phyloP scores from a whole-genome alignment of 1,140 invertebrate species.

The Drosophila trapezifrons region DNA sequence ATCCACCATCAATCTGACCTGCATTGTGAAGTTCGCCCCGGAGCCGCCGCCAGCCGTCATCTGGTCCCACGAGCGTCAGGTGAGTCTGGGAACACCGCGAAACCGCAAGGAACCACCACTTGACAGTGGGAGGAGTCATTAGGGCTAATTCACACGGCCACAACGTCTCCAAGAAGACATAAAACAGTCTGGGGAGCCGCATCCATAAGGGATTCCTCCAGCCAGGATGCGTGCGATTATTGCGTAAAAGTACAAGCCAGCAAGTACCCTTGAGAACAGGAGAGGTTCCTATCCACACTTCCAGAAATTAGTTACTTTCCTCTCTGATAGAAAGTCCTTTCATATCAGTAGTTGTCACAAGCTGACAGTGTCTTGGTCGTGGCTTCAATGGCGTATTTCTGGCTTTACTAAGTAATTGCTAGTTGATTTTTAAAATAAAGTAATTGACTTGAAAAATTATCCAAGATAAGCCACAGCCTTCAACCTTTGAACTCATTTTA shows the following conservation, averaged over 20 bases:
- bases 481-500: too few species aligned
- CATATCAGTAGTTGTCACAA: constrained; percentile 2
- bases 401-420: too few species aligned
- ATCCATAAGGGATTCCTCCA: constrained; percentile 57
- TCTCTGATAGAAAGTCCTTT: neutral
- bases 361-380: neutral
- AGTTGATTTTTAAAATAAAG: too few species aligned
- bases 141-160: neutral
- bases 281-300: too few species aligned
- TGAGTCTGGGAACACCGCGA: constrained; percentile 76
- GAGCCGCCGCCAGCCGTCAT: constrained; percentile 91
- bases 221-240: neutral
- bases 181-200: constrained; percentile 4
- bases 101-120: constrained; percentile 18
- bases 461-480: too few species aligned
- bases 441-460: too few species aligned
- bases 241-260: neutral
- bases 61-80: constrained; percentile 93
- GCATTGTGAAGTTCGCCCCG: constrained; percentile 91
- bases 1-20: constrained; percentile 94
- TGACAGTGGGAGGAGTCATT: too few species aligned
- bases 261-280: constrained; percentile 15
- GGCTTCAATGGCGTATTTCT: neutral
- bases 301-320: neutral
- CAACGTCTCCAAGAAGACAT: neutral